Evolutionary conservation across 2,797 vertebrate genomes (phyloP).

Genomic region (Buceros bicornis): DNA sequence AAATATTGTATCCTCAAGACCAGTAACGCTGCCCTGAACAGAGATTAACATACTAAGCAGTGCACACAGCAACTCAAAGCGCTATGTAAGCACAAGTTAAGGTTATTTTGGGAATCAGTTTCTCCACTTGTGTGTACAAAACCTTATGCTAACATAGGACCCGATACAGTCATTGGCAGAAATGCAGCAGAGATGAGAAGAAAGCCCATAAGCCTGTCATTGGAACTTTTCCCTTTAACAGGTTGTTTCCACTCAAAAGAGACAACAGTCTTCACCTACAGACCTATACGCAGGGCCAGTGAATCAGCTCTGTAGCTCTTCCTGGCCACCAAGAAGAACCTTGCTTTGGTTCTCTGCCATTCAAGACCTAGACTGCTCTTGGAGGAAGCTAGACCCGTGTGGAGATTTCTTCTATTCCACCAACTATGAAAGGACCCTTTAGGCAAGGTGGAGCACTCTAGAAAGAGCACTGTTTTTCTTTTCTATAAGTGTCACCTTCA

Average conservation of each 20-base stretch:
- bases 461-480: background rate
- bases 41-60: constrained; percentile 5
- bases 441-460: background rate
- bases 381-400: background rate
- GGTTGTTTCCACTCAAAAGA: background rate
- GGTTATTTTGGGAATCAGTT: constrained; percentile 59
- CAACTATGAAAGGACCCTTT: background rate
- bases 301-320: background rate
- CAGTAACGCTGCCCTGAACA: background rate
- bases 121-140: background rate
- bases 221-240: background rate
- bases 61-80: constrained; percentile 33
- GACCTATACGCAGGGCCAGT: background rate
- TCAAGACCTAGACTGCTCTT: background rate
- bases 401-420: background rate
- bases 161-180: background rate
- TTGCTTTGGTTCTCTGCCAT: background rate
- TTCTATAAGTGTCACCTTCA: background rate
- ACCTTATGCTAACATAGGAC: background rate
- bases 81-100: constrained; percentile 32
- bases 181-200: constrained; percentile 1
- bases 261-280: background rate
- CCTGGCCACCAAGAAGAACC: background rate
- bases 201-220: background rate
- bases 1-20: background rate